phyloP scores from a whole-genome alignment of 2,113 vertebrate genomes.

The Bufo gargarizans region DNA sequence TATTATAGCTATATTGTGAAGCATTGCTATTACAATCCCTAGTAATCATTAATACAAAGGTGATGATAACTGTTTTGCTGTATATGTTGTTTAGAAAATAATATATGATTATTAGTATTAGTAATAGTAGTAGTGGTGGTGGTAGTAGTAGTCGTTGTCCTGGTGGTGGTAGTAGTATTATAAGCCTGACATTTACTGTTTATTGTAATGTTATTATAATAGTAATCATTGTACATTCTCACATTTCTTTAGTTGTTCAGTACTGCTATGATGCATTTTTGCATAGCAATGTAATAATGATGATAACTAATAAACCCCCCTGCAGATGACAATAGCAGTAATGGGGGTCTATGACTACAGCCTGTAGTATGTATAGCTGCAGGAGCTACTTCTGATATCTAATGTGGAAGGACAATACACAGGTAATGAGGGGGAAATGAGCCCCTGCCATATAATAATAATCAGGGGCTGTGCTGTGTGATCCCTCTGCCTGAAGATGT shows the following conservation, averaged over 20 bases:
- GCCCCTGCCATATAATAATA: background rate
- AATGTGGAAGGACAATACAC: background rate
- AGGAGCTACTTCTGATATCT: background rate
- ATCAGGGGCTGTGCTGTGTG: background rate
- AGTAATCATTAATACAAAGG: background rate
- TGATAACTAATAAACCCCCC: no score
- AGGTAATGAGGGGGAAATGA: slow-evolving; percentile 18
- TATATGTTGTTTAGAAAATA: background rate
- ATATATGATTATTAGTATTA: background rate
- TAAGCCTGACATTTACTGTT: no score
- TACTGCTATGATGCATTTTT: background rate
- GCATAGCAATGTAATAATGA: background rate
- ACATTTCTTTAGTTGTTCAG: no score
- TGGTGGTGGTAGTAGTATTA: no score
- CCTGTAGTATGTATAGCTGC: background rate
- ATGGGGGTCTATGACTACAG: background rate
- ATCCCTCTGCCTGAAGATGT: background rate
- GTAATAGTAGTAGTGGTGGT: no score
- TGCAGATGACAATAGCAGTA: background rate
- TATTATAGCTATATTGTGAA: background rate
- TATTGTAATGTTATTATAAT: no score
- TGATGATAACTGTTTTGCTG: background rate
- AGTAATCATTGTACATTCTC: no score
- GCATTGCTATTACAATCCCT: background rate
- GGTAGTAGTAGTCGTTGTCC: no score